Evolutionary conservation across 1,140 invertebrate genomes (phyloP).

Genomic region (Penaeus japonicus): DNA sequence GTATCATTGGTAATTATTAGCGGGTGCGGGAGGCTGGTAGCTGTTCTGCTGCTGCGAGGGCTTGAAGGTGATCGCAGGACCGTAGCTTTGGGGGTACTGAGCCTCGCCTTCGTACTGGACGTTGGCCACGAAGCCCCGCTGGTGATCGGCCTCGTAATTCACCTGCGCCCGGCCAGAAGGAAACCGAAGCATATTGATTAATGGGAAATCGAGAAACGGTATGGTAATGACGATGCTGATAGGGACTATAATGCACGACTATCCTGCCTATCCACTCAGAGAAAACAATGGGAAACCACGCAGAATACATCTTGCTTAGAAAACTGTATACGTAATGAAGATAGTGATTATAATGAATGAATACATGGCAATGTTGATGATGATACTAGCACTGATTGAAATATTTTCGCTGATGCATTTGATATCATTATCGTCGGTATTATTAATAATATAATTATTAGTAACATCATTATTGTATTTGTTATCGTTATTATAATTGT

Average conservation of each 20-base stretch:
- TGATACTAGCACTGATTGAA: background rate
- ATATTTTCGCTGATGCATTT: background rate
- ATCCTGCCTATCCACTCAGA: no score
- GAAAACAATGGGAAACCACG: no score
- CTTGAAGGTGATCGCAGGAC: conserved; percentile 50
- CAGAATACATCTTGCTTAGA: no score
- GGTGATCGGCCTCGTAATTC: conserved; percentile 60
- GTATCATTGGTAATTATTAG: background rate
- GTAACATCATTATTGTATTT: no score
- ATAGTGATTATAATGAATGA: no score
- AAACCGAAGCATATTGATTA: background rate
- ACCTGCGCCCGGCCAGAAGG: conserved; percentile 21
- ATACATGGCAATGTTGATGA: no score
- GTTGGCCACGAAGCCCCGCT: conserved; percentile 60
- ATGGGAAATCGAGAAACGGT: background rate
- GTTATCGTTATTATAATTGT: no score
- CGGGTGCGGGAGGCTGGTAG: conserved; percentile 13
- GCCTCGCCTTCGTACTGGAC: conserved; percentile 60
- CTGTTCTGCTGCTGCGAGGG: conserved; percentile 43
- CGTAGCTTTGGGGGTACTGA: conserved; percentile 40
- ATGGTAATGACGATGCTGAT: no score
- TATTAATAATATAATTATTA: no score
- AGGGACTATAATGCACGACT: no score
- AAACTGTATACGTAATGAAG: no score
- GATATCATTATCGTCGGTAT: background rate